Evolutionary conservation across 1,140 invertebrate species (phyloP).

Genomic region (Papilio polytes): DNA sequence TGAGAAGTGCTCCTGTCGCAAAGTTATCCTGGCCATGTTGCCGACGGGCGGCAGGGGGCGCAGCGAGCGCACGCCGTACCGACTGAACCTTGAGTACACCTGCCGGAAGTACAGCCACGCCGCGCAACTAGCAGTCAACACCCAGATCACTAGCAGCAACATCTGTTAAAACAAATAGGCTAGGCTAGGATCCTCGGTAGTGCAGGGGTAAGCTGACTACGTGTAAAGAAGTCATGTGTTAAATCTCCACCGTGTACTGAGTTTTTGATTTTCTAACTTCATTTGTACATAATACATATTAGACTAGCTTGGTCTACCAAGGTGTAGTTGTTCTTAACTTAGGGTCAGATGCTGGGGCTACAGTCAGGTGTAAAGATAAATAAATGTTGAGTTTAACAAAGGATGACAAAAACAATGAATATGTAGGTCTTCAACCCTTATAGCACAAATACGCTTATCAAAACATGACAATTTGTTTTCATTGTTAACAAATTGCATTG

Average conservation of each 20-base stretch:
- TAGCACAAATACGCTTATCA: background rate
- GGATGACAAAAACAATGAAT: background rate
- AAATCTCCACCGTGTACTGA: too few relatives aligned
- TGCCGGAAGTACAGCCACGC: conserved; percentile 51
- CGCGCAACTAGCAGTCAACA: conserved; percentile 42
- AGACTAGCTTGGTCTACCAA: too few relatives aligned
- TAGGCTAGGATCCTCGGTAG: too few relatives aligned
- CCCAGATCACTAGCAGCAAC: conserved; percentile 59
- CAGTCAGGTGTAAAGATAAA: too few relatives aligned
- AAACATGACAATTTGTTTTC: background rate
- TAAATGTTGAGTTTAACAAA: too few relatives aligned
- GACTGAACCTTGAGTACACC: conserved; percentile 54
- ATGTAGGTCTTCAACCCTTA: background rate
- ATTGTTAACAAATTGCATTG: conserved; percentile 8
- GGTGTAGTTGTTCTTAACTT: too few relatives aligned
- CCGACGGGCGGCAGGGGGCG: conserved; percentile 52
- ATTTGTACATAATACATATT: too few relatives aligned
- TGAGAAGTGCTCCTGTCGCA: conserved; percentile 45
- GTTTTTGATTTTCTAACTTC: too few relatives aligned
- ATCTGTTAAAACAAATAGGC: conserved; percentile 41
- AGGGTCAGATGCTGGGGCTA: too few relatives aligned
- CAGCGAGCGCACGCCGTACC: conserved; percentile 50
- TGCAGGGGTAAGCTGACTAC: too few relatives aligned
- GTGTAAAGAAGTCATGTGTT: too few relatives aligned
- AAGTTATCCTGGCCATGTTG: conserved; percentile 46